phyloP scores from a whole-genome alignment of 2,113 vertebrate genomes.

The Anas platyrhynchos region DNA sequence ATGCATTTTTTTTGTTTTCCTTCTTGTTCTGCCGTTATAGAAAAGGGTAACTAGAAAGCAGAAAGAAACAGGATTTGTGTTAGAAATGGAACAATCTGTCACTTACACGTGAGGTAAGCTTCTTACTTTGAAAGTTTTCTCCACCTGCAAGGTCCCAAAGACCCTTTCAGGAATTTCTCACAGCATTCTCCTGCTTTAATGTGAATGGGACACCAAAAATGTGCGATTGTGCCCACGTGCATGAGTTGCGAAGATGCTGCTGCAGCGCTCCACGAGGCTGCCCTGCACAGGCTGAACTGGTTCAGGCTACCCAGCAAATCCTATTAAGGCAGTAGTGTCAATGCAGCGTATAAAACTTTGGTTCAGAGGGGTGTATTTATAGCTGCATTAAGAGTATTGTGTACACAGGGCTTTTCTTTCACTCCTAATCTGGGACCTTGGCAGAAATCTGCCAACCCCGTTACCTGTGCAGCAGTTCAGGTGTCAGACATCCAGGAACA shows the following conservation, averaged over 20 bases:
- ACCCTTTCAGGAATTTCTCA: not conserved
- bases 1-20: not conserved
- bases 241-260: not conserved
- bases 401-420: conserved; percentile 21
- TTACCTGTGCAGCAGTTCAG: not conserved
- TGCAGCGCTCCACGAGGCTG: not conserved
- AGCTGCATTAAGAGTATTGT: conserved; percentile 42
- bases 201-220: not conserved
- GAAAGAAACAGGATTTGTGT: not conserved
- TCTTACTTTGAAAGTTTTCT: not conserved
- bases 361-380: conserved; percentile 35
- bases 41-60: not conserved
- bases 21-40: not conserved
- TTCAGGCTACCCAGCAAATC: conserved; percentile 33
- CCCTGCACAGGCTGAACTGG: not conserved
- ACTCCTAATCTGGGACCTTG: conserved; percentile 6
- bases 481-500: not conserved
- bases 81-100: not conserved
- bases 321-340: conserved; percentile 48
- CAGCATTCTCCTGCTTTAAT: not conserved
- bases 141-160: accelerated
- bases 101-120: not conserved
- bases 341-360: conserved; percentile 14
- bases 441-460: not conserved
- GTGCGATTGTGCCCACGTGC: not conserved